Evolutionary conservation across 2,113 vertebrate species (phyloP).

Genomic region (Myrmecophaga tridactyla): DNA sequence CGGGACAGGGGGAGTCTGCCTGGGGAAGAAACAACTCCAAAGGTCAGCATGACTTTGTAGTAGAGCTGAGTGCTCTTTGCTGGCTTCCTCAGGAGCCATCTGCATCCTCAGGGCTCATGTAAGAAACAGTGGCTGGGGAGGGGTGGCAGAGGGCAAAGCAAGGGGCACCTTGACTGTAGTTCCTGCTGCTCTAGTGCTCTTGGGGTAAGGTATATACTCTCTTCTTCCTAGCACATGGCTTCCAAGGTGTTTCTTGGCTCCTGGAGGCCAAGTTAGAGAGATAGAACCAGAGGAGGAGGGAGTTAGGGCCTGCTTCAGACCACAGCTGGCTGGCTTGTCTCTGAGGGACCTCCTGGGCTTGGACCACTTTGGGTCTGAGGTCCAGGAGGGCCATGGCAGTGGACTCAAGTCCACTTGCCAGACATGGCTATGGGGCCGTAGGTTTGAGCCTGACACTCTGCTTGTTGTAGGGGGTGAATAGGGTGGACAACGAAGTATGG

Average conservation of each 20-base stretch:
- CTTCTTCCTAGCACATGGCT: neutral
- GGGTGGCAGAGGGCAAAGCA: neutral
- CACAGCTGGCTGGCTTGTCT: neutral
- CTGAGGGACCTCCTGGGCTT: neutral
- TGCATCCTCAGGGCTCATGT: neutral
- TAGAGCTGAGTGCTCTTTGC: constrained; percentile 44
- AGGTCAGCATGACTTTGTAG: constrained; percentile 34
- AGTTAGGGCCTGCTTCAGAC: neutral
- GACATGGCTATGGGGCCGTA: neutral
- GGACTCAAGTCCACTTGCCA: neutral
- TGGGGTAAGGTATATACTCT: neutral
- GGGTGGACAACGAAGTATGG: neutral
- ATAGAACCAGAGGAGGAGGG: neutral
- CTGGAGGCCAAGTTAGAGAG: neutral
- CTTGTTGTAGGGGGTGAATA: neutral
- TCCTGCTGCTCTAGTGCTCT: neutral
- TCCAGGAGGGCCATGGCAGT: neutral
- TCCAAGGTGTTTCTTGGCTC: neutral
- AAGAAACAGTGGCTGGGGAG: neutral
- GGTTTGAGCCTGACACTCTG: neutral
- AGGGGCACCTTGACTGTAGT: neutral
- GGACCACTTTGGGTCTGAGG: neutral
- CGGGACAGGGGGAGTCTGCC: neutral
- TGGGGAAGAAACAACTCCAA: constrained; percentile 11
- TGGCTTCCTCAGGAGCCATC: neutral